A percentile compares a stretch with the other conserved stretches of the same genome.
phyloP scores from a whole-genome alignment of 2,797 vertebrate species.

The Microhierax caerulescens region DNA sequence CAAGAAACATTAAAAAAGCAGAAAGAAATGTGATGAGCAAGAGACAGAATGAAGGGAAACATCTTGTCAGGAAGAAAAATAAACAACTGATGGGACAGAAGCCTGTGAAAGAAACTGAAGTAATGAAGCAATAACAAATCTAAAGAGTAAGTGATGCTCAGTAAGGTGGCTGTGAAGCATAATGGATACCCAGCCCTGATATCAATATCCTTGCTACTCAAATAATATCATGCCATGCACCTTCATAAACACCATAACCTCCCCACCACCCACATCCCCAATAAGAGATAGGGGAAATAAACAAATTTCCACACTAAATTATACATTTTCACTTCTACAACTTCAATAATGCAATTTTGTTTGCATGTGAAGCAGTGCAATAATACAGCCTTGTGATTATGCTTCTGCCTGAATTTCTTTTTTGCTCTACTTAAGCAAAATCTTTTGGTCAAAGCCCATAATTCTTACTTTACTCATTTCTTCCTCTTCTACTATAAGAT shows the following conservation, averaged over 20 bases:
- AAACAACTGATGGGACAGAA: background rate
- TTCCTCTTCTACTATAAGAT: background rate
- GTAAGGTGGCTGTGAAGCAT: background rate
- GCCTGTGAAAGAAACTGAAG: background rate
- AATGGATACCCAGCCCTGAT: background rate
- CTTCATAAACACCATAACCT: background rate
- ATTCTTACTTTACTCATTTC: background rate
- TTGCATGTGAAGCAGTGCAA: background rate
- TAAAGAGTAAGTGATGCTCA: background rate
- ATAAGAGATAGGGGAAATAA: background rate
- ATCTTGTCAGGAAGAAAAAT: background rate
- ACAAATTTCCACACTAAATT: background rate
- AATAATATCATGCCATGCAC: background rate
- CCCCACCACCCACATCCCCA: background rate
- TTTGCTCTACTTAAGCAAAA: background rate
- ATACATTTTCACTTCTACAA: background rate
- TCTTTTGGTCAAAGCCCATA: background rate
- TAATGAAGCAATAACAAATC: background rate
- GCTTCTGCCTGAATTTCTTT: background rate
- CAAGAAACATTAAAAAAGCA: background rate
- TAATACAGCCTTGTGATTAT: background rate
- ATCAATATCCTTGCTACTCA: background rate
- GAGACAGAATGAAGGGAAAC: background rate
- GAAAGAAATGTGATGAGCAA: background rate
- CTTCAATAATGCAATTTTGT: background rate